Conservation (phyloP, 2,888 invertebrate species). For the Lasioglossum vierecki region DNA sequence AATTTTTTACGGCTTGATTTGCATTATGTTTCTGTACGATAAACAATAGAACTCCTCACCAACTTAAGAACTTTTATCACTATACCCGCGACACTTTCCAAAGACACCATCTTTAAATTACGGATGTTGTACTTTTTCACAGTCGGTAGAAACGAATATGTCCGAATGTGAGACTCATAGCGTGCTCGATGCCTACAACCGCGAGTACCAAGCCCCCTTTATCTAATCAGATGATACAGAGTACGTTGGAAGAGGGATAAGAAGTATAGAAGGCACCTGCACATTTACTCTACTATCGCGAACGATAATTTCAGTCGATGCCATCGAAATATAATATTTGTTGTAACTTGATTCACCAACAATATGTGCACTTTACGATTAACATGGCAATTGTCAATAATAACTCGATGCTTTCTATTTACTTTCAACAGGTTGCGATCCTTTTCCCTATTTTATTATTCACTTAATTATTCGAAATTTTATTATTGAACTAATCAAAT, state of each 20-base stretch:
- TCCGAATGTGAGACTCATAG: constrained; percentile 54
- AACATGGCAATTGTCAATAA: background rate
- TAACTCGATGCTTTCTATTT: background rate
- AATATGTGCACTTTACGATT: background rate
- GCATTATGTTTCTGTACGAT: background rate
- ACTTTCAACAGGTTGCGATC: background rate
- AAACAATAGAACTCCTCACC: constrained; percentile 86
- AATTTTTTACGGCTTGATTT: no score
- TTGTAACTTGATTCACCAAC: constrained; percentile 8
- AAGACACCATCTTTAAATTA: constrained; percentile 89
- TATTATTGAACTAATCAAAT: no score
- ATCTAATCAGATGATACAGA: constrained; percentile 82
- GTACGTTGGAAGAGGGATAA: constrained; percentile 70
- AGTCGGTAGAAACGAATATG: constrained; percentile 40
- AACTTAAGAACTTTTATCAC: constrained; percentile 92
- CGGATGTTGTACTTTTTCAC: constrained; percentile 29
- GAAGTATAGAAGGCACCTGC: constrained; percentile 58
- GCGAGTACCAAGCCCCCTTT: constrained; percentile 80
- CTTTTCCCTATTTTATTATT: background rate
- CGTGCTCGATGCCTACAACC: constrained; percentile 59
- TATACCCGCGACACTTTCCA: constrained; percentile 92
- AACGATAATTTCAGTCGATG: constrained; percentile 44
- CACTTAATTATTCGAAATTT: no score
- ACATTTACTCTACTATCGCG: constrained; percentile 56
- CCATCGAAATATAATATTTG: constrained; percentile 36